Percentiles rank a stretch among this genome's conserved stretches.
phyloP scores from a whole-genome alignment of 2,113 vertebrate genomes.

The Tinamus guttatus region DNA sequence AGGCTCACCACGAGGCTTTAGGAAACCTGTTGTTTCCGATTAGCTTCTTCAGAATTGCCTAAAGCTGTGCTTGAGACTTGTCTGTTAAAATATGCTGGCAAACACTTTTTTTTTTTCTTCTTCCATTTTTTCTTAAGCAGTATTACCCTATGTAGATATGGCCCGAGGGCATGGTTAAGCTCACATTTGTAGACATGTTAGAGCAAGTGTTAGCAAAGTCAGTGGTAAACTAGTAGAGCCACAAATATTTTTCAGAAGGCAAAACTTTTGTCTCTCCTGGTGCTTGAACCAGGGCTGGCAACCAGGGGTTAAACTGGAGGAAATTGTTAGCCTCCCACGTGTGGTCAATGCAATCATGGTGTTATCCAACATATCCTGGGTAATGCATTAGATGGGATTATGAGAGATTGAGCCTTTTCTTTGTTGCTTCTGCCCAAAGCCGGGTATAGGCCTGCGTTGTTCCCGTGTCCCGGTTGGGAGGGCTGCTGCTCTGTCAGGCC shows the following conservation, averaged over 20 bases:
- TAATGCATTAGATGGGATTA: background rate
- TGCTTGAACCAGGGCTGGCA: background rate
- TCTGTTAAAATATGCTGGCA: background rate
- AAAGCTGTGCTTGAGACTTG: background rate
- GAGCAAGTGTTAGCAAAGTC: background rate
- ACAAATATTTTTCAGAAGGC: background rate
- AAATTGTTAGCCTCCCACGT: background rate
- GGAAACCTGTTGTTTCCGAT: background rate
- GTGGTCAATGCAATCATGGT: background rate
- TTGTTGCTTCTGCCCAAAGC: background rate
- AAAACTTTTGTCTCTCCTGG: background rate
- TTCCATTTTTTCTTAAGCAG: background rate
- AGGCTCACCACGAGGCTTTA: background rate
- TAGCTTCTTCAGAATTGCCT: background rate
- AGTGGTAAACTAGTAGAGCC: background rate
- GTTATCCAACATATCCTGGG: background rate
- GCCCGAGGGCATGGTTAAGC: background rate
- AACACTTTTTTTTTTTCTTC: background rate
- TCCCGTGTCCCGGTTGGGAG: fast-evolving
- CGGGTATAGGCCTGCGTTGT: background rate
- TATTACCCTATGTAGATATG: background rate
- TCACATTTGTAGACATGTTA: background rate
- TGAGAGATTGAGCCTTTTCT: background rate
- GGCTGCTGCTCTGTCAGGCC: background rate
- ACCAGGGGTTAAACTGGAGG: background rate